A percentile compares a stretch with the other conserved stretches of the same genome.
Evolutionary conservation across 92 coral and sea anemone genomes (phyloP).

Genomic region (Isaurus tuberculatus): DNA sequence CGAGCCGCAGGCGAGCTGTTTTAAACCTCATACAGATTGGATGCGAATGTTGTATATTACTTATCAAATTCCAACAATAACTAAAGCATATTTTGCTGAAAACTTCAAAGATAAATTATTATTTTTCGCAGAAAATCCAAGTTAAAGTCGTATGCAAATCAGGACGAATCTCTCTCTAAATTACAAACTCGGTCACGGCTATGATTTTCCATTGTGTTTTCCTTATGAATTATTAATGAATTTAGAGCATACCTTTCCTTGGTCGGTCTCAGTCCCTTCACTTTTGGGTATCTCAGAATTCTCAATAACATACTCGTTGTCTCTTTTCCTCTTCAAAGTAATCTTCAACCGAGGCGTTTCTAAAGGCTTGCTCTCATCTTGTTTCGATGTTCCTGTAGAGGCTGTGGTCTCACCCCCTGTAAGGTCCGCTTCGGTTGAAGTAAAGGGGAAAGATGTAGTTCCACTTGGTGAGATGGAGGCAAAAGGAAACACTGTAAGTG

Average conservation of each 20-base stretch:
- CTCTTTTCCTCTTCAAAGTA: constrained; percentile 85
- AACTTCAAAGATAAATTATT: too few relatives aligned
- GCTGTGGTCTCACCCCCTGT: constrained; percentile 56
- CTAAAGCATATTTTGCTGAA: too few relatives aligned
- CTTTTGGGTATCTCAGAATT: constrained; percentile 75
- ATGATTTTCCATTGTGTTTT: too few relatives aligned
- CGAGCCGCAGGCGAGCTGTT: too few relatives aligned
- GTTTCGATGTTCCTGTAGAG: constrained; percentile 35
- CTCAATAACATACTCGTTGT: constrained; percentile 93
- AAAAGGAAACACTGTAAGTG: constrained; percentile 82
- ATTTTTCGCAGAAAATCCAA: too few relatives aligned
- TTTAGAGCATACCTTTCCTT: constrained; percentile 20
- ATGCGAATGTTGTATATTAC: too few relatives aligned
- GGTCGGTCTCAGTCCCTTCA: constrained; percentile 51
- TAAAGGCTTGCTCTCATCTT: constrained; percentile 70
- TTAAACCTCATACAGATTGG: too few relatives aligned
- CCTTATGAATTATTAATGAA: too few relatives aligned
- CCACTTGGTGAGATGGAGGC: constrained; percentile 78
- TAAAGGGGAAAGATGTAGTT: constrained; percentile 66
- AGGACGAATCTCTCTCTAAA: too few relatives aligned
- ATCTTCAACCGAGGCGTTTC: constrained; percentile 88
- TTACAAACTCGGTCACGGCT: too few relatives aligned
- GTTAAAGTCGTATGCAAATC: too few relatives aligned
- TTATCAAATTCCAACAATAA: too few relatives aligned
- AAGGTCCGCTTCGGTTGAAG: constrained; percentile 61